phyloP scores from a whole-genome alignment of 2,888 invertebrate genomes.

The Mythimna lalbum region DNA sequence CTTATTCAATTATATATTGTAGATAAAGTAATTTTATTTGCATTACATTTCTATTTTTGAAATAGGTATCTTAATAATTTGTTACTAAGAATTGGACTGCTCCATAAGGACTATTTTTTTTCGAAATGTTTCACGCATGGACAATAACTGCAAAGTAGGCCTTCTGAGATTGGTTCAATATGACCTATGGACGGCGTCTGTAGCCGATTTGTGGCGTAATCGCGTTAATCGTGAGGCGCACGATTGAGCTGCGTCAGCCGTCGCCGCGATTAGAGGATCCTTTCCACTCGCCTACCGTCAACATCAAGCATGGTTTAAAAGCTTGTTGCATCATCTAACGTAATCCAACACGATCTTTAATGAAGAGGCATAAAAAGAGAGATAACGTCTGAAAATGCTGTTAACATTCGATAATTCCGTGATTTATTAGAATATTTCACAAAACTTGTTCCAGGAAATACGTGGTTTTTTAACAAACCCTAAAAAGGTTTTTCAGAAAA shows the following conservation, averaged over 20 bases:
- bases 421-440: too few relatives aligned
- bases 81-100: not conserved
- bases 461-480: too few relatives aligned
- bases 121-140: not conserved
- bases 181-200: slow-evolving; percentile 1
- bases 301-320: too few relatives aligned
- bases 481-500: too few relatives aligned
- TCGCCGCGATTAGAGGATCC: slow-evolving; percentile 12
- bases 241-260: slow-evolving; percentile 24
- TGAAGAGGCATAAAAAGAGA: too few relatives aligned
- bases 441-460: too few relatives aligned
- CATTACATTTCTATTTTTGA: not conserved
- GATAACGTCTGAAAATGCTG: too few relatives aligned
- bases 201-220: slow-evolving; percentile 57
- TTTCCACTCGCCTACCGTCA: too few relatives aligned
- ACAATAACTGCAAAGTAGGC: not conserved
- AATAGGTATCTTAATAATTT: not conserved
- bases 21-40: not conserved
- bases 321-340: too few relatives aligned
- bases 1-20: too few relatives aligned
- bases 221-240: slow-evolving; percentile 45
- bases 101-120: not conserved
- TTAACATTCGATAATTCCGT: too few relatives aligned
- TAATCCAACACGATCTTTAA: too few relatives aligned
- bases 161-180: not conserved